Evolutionary conservation across 2,888 invertebrate species (phyloP).

Genomic region (Drosophila koepferae): DNA sequence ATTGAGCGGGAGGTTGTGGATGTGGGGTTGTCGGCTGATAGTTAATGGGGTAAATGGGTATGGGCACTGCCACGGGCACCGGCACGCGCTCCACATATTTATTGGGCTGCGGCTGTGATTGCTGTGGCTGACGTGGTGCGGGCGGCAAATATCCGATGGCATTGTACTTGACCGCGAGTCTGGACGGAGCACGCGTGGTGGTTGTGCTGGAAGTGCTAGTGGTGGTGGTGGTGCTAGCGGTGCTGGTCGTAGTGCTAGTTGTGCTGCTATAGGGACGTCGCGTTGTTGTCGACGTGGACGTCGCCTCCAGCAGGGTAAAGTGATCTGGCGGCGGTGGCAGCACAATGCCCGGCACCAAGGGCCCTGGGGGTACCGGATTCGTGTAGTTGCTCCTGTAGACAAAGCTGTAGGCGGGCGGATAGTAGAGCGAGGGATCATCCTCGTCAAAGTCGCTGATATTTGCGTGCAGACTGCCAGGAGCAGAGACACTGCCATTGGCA

Average conservation of each 20-base stretch:
- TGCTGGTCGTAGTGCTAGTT: slow-evolving; percentile 32
- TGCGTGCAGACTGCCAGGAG: slow-evolving; percentile 84
- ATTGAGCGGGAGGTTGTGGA: slow-evolving; percentile 29
- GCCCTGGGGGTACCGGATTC: slow-evolving; percentile 91
- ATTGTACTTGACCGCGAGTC: slow-evolving; percentile 69
- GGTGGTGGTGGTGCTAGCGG: slow-evolving; percentile 36
- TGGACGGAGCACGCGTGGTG: slow-evolving; percentile 63
- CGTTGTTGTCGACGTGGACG: slow-evolving; percentile 80
- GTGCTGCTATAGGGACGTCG: slow-evolving; percentile 27
- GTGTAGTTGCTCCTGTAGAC: slow-evolving; percentile 92
- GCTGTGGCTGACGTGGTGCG: slow-evolving; percentile 16
- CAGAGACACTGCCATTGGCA: slow-evolving; percentile 87
- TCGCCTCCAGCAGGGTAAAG: slow-evolving; percentile 89
- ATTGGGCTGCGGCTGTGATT: slow-evolving; percentile 11
- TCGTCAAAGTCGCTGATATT: slow-evolving; percentile 92
- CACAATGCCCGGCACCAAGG: slow-evolving; percentile 94
- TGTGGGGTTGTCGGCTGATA: slow-evolving; percentile 70
- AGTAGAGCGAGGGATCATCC: slow-evolving; percentile 96
- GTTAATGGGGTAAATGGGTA: slow-evolving; percentile 78
- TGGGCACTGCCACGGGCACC: slow-evolving; percentile 81
- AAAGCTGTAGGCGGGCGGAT: slow-evolving; percentile 96
- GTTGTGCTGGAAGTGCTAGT: slow-evolving; percentile 39
- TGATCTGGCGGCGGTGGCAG: slow-evolving; percentile 95
- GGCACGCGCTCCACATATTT: slow-evolving; percentile 72
- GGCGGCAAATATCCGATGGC: slow-evolving; percentile 81